Evolutionary conservation across 2,888 invertebrate genomes (phyloP).

Genomic region (Xestia ashworthii): DNA sequence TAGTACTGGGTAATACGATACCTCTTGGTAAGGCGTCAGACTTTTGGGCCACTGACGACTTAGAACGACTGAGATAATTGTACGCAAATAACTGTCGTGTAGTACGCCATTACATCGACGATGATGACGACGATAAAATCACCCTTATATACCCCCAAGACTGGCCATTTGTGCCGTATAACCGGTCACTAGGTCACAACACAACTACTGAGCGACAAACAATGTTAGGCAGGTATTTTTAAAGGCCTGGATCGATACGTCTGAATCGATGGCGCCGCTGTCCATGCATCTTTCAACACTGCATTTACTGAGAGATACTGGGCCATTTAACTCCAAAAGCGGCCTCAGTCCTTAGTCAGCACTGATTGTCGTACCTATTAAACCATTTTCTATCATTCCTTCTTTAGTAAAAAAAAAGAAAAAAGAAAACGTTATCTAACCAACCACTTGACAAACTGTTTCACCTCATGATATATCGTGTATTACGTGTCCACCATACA

Average conservation of each 20-base stretch:
- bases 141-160: neutral
- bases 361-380: neutral
- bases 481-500: constrained; percentile 39
- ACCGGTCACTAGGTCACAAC: neutral
- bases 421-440: constrained; percentile 21
- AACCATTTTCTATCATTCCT: neutral
- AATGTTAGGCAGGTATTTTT: too few species aligned
- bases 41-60: too few species aligned
- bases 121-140: neutral
- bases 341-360: too few species aligned
- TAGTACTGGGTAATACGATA: too few species aligned
- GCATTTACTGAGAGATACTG: neutral
- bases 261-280: constrained; percentile 20
- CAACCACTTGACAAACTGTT: constrained; percentile 18
- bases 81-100: too few species aligned
- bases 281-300: neutral
- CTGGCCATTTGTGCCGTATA: neutral
- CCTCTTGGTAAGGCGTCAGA: too few species aligned
- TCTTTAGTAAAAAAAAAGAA: neutral
- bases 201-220: neutral
- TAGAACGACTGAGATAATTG: too few species aligned
- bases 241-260: neutral
- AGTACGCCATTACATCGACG: too few species aligned
- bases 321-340: neutral
- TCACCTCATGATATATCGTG: constrained; percentile 4